phyloP scores from a whole-genome alignment of 2,797 vertebrate species.

The Paratrypauchen microcephalus region DNA sequence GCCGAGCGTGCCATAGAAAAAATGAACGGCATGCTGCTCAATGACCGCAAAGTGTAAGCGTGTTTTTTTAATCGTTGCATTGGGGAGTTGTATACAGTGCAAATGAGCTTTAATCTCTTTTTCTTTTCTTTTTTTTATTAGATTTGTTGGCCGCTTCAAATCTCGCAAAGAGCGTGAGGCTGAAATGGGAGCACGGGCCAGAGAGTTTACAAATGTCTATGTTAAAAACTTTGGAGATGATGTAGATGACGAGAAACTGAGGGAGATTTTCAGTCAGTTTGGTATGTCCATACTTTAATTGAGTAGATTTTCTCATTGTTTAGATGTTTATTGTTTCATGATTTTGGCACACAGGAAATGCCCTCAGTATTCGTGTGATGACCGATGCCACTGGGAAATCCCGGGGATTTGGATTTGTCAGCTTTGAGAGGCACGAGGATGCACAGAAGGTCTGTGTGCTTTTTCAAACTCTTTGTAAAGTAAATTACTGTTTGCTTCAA shows the following conservation, averaged over 20 bases:
- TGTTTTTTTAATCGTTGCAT: conserved; percentile 17
- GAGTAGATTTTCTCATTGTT: background rate
- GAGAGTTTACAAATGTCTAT: conserved; percentile 97
- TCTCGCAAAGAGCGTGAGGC: conserved; percentile 97
- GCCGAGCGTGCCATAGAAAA: conserved; percentile 98
- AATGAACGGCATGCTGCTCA: conserved; percentile 99
- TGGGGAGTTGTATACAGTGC: background rate
- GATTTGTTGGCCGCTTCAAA: conserved; percentile 97
- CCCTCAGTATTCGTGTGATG: conserved; percentile 96
- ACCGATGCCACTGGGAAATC: conserved; percentile 92
- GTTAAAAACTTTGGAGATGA: conserved; percentile 99
- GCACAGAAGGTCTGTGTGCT: conserved; percentile 86
- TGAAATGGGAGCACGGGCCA: conserved; percentile 93
- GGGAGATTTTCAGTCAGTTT: conserved; percentile 92
- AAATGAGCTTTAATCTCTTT: background rate
- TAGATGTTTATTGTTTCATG: background rate
- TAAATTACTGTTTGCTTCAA: background rate
- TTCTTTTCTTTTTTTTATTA: conserved; percentile 40
- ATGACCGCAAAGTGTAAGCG: conserved; percentile 98
- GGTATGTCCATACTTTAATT: conserved; percentile 69
- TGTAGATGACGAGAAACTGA: conserved; percentile 96
- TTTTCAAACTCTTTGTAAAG: background rate
- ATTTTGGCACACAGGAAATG: conserved; percentile 78
- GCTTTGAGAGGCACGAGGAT: conserved; percentile 96
- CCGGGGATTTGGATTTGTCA: conserved; percentile 96